Percentiles rank a stretch among this genome's conserved stretches.
phyloP scores from a whole-genome alignment of 1,140 invertebrate genomes.

The Gryllus bimaculatus region DNA sequence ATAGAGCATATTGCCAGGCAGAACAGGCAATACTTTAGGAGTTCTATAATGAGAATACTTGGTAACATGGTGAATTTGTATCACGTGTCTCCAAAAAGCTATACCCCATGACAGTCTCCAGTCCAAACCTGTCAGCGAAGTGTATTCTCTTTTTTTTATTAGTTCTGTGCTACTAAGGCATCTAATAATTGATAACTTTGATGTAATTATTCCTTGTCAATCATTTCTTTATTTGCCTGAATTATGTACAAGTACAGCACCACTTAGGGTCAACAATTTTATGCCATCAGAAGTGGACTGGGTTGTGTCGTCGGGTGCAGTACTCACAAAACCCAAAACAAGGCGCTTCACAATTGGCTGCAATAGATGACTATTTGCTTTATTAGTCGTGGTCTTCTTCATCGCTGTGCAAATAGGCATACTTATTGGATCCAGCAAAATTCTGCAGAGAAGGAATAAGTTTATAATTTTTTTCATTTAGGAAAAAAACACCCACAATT shows the following conservation, averaged over 20 bases:
- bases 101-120: background rate
- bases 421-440: conserved; percentile 16
- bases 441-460: conserved; percentile 11
- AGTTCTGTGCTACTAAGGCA: background rate
- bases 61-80: background rate
- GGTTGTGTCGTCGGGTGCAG: background rate
- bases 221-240: background rate
- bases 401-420: conserved; percentile 10
- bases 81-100: background rate
- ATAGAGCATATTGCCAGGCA: background rate
- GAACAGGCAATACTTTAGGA: background rate
- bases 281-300: conserved; percentile 3
- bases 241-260: background rate
- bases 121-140: background rate
- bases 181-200: background rate
- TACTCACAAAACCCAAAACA: background rate
- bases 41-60: background rate
- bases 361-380: background rate
- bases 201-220: background rate
- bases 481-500: background rate
- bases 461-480: background rate
- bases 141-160: background rate
- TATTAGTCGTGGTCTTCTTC: conserved; percentile 11
- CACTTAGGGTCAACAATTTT: background rate
- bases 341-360: background rate